Base-by-base conservation (phyloP, 2,113 vertebrate species). In the Salvelinus fontinalis region DNA sequence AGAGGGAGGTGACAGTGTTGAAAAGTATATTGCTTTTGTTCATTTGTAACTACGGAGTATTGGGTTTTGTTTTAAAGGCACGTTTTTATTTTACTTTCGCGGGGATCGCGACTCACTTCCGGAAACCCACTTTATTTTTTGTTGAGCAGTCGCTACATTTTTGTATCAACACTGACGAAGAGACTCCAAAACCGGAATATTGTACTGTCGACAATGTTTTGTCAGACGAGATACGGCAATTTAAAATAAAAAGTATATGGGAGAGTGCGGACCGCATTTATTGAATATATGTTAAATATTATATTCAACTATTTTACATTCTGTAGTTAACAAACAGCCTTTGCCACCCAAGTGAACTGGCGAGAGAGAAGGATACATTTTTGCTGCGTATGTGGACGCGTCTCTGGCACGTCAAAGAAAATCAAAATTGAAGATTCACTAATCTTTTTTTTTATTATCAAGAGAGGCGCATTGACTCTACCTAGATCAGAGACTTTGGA, bases 1-100 rank as follows among this genome's bases (percentile, higher is more conserved):
- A 76, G 75, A 82, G 81, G 81, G 80, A 76, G 78, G 75, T 44
- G 71, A 60, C 39, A 73, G 67, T 69, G 29, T 9, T 26, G 22
- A 69, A 44, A 69, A 31, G 8, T 44, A 14, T 13, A 59, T 39
- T 70, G 73, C 39, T 60, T 69, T 79, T 74, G 72, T 75, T 71
- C 26, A 79, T 65, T 60, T 62, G 70, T 26, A 75, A 75, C 44
- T 44, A 26, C 59, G 24, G 24, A 62, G 64, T 64, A 13, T 57
- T 67, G 51, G 16, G 51, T 62, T 22, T 64, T 74, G 3, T 70
- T 69, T 59, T 27, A 54, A 26, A 2, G 57, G 67, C 48, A 29
- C 51, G 60, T 27, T 49, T 27, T 70, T 54, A 49, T 74, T 24
- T 11, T 69, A 18, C 51, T 54, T 54, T 54, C 5, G 14, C 3